Evolutionary conservation across 2,797 vertebrate genomes (phyloP), one percentile per base, ranked within the genome.

Genomic region (Diplodus sargus): DNA sequence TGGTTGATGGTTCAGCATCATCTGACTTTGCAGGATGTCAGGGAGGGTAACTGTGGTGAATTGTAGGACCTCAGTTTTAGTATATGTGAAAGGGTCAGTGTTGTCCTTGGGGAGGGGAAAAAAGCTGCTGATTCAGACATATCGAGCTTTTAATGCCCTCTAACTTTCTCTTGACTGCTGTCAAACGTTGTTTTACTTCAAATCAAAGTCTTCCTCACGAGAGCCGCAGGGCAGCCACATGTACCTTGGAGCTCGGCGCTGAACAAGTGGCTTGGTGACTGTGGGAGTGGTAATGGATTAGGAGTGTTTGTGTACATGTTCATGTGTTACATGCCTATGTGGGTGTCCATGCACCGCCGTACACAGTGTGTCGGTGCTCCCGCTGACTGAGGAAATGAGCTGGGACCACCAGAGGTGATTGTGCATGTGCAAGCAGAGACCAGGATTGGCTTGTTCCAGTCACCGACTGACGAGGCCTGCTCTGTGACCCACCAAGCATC

Each of bases 351-450:
- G 83, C 87, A 73, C 83, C 48, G 25, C 66, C 43, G 53, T 90
- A 77, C 87, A 77, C 63, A 45, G 84, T 79, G 81, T 88, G 89
- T 90, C 86, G 87, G 89, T 87, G 78, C 92, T 89, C 91, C 94
- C 70, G 90, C 92, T 93, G 93, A 80, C 86, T 87, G 90, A 91
- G 93, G 91, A 93, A 95, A 94, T 95, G 91, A 95, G 92, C 87
- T 91, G 84, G 84, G 95, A 95, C 95, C 94, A 95, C 94, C 95
- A 94, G 90, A 94, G 92, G 93, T 93, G 92, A 91, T 92, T 87
- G 87, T 90, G 85, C 85, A 90, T 91, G 91, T 91, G 85, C 79
- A 22, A 86, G 89, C 82, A 69, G 70, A 84, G 88, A 83, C 78
- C 79, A 76, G 79, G 81, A 78, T 89, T 75, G 90, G 87, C 83